Evolutionary conservation across 2,888 invertebrate genomes (phyloP).

Genomic region (Lapara coniferarum): DNA sequence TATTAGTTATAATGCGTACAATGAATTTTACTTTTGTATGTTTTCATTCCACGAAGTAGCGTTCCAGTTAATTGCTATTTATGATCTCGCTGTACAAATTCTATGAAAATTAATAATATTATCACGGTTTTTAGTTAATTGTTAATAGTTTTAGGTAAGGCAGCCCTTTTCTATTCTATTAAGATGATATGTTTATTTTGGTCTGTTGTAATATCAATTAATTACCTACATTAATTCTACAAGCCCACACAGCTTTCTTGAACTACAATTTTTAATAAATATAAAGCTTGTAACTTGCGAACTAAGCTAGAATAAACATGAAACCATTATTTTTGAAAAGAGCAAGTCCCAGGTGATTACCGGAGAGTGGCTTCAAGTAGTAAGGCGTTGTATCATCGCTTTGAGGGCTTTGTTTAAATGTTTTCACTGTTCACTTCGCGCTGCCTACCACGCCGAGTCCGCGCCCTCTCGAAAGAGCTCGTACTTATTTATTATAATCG

Average conservation of each 20-base stretch:
- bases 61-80: constrained; percentile 34
- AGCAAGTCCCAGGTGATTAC: constrained; percentile 29
- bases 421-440: constrained; percentile 39
- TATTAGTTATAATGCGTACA: constrained; percentile 40
- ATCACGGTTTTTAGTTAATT: neutral
- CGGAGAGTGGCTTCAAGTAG: constrained; percentile 12
- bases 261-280: neutral
- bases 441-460: constrained; percentile 24
- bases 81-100: constrained; percentile 25
- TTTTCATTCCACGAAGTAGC: constrained; percentile 29
- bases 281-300: neutral
- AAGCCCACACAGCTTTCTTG: neutral
- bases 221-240: neutral
- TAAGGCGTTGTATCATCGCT: constrained; percentile 17
- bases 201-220: too few species aligned
- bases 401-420: constrained; percentile 36
- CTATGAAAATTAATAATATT: constrained; percentile 12
- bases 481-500: constrained; percentile 23
- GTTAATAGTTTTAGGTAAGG: neutral
- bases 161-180: too few species aligned
- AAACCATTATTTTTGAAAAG: constrained; percentile 32
- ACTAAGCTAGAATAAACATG: constrained; percentile 32
- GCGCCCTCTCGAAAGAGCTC: constrained; percentile 10
- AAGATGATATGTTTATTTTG: too few species aligned
- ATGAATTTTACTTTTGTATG: constrained; percentile 40